Evolutionary conservation across 2,113 vertebrate species (phyloP), one percentile per base, ranked within the genome.

Genomic region (Grantiella picta): DNA sequence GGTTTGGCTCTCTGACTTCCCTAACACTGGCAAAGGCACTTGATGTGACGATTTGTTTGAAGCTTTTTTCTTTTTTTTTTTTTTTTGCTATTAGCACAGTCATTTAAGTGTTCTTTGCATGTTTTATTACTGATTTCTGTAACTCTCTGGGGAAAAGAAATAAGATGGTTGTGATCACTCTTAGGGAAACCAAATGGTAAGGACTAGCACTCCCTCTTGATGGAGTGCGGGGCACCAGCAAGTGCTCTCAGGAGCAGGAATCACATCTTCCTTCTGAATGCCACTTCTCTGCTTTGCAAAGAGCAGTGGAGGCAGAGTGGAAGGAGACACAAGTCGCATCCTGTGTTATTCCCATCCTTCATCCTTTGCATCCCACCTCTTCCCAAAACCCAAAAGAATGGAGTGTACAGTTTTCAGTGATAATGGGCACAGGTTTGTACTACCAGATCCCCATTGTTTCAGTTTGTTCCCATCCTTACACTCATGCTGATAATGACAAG

Each of bases 1-100:
- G 54, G 44, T 85, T 95, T 95, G 76, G 65, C 57, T 73, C 38
- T 73, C 94, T 80, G 28, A 88, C 44, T 90, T 94, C 80, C 65
- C 2, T 75, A 92, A 89, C 45, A 70, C 56, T 77, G 64, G 85
- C 53, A 81, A 73, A 38, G 45, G 52, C 59, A 56, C 27, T 53
- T 57, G 50, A 68, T 86, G 89, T 69, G 47, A 77, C 68, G 36
- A 86, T 44, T 79, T 96, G 36, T 69, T 60, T 90, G 76, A 96
- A 50, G 27, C 70, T 65, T 61, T 64, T n/a, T n/a, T n/a, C n/a
- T n/a, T n/a, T n/a, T n/a, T n/a, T n/a, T n/a, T n/a, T n/a, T n/a
- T 71, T 92, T 92, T 65, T 92, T 82, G 33, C 61, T 69, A 31
- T 76, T 82, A 95, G 71, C 36, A 47, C 64, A 86, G n/a, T n/a